These are phyloP conservation scores for Drosophila siamana DNA, from an alignment of 2,888 invertebrate genomes.

Conservation along the genomic window DNA sequence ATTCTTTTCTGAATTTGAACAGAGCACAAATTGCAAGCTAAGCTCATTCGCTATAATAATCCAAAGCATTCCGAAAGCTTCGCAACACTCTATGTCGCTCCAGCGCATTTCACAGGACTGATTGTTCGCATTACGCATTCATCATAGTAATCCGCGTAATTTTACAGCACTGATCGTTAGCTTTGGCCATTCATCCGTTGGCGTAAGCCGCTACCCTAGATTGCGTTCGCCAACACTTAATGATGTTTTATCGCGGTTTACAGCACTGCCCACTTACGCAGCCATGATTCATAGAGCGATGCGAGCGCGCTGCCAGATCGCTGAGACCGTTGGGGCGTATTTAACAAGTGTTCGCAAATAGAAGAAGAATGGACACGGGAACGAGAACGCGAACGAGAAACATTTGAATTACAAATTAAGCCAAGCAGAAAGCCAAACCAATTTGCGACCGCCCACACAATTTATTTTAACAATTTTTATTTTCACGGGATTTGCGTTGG, in stretches of 20 bases:
- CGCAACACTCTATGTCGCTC: background rate
- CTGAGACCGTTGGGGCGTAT: slow-evolving; percentile 11
- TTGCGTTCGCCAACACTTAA: slow-evolving; percentile 24
- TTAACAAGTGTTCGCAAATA: slow-evolving; percentile 27
- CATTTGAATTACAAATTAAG: slow-evolving; percentile 79
- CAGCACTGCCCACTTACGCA: slow-evolving; percentile 9
- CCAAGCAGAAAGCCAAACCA: slow-evolving; percentile 68
- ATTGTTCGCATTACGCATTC: background rate
- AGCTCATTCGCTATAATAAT: background rate
- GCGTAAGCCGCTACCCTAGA: slow-evolving; percentile 5
- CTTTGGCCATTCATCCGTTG: slow-evolving; percentile 3
- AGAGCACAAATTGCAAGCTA: background rate
- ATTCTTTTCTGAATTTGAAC: background rate
- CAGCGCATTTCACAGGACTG: background rate
- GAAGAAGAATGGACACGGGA: background rate
- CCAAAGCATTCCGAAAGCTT: background rate
- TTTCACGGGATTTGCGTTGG: slow-evolving; percentile 69
- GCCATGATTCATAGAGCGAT: slow-evolving; percentile 35
- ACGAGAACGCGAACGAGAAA: slow-evolving; percentile 24
- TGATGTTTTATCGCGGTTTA: slow-evolving; percentile 13
- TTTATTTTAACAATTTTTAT: slow-evolving; percentile 72
- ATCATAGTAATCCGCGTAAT: background rate
- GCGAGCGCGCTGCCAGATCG: slow-evolving; percentile 50
- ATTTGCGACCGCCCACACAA: slow-evolving; percentile 74
- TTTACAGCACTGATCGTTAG: slow-evolving; percentile 17